Conservation (phyloP, 2,888 invertebrate species). For the Criorhina ranunculi region DNA sequence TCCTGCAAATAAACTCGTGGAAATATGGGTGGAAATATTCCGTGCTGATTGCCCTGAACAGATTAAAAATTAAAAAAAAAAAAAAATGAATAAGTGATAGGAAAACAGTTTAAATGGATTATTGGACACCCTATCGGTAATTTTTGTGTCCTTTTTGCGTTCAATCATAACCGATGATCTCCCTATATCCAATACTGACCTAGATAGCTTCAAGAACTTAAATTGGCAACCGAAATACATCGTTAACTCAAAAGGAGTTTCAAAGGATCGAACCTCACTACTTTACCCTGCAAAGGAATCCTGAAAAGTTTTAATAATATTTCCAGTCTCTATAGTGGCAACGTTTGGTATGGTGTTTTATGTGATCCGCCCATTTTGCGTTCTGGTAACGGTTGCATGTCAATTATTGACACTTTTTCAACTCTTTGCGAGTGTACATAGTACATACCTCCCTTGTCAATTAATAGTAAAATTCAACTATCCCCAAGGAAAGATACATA, state of each 20-base stretch:
- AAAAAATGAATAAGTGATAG: neutral
- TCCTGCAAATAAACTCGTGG: neutral
- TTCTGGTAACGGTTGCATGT: neutral
- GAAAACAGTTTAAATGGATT: neutral
- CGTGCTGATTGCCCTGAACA: constrained; percentile 15
- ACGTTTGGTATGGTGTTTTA: no score
- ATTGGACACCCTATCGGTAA: no score
- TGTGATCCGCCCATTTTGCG: neutral
- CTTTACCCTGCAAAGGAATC: no score
- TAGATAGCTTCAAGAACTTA: no score
- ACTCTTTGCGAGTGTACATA: neutral
- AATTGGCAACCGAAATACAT: no score
- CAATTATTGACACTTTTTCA: constrained; percentile 17
- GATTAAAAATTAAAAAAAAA: neutral
- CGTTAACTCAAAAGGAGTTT: no score
- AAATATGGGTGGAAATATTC: constrained; percentile 17
- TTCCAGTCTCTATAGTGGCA: neutral
- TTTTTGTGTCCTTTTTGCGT: no score
- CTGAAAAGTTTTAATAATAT: no score
- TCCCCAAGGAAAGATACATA: neutral
- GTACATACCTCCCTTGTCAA: constrained; percentile 17
- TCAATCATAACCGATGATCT: no score
- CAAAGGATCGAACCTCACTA: no score
- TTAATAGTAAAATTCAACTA: neutral
- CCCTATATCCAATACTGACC: no score